Percentiles rank a stretch among this genome's conserved stretches.
Evolutionary conservation across 2,113 vertebrate genomes (phyloP).

Genomic region (Mirza zaza): DNA sequence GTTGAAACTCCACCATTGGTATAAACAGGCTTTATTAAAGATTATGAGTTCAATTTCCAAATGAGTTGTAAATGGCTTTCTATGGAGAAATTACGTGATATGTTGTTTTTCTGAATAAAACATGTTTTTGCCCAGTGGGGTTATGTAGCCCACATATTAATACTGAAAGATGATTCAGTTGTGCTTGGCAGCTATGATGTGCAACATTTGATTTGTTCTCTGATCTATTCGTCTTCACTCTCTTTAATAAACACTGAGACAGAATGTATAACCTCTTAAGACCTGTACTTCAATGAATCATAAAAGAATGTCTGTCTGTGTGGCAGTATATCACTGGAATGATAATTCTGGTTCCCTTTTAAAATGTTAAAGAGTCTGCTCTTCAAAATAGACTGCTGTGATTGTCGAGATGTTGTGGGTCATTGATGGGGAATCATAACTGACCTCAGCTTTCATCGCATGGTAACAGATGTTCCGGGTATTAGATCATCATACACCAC

Average conservation of each 20-base stretch:
- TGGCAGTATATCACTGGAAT: conserved; percentile 59
- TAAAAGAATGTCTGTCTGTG: conserved; percentile 53
- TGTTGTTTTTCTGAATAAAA: conserved; percentile 75
- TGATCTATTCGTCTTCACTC: conserved; percentile 60
- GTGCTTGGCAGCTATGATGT: conserved; percentile 61
- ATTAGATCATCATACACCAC: conserved; percentile 41
- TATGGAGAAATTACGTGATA: conserved; percentile 60
- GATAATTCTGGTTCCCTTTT: conserved; percentile 66
- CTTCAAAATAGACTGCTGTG: conserved; percentile 56
- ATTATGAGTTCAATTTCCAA: conserved; percentile 69
- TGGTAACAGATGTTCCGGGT: conserved; percentile 45
- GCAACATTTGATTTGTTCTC: conserved; percentile 59
- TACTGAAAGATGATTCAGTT: conserved; percentile 53
- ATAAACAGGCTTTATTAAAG: conserved; percentile 70
- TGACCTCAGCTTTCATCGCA: conserved; percentile 59
- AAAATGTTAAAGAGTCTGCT: conserved; percentile 59
- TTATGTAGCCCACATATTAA: conserved; percentile 59
- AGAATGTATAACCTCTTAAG: conserved; percentile 66
- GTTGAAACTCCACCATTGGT: conserved; percentile 44
- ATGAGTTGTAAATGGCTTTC: conserved; percentile 69
- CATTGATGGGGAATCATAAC: conserved; percentile 26
- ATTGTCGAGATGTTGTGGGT: conserved; percentile 35
- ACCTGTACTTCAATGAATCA: conserved; percentile 61
- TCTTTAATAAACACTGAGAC: conserved; percentile 73
- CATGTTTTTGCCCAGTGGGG: conserved; percentile 62